These are phyloP conservation scores for Falco naumanni DNA, from an alignment of 2,797 vertebrate species.

Conservation along the genomic window DNA sequence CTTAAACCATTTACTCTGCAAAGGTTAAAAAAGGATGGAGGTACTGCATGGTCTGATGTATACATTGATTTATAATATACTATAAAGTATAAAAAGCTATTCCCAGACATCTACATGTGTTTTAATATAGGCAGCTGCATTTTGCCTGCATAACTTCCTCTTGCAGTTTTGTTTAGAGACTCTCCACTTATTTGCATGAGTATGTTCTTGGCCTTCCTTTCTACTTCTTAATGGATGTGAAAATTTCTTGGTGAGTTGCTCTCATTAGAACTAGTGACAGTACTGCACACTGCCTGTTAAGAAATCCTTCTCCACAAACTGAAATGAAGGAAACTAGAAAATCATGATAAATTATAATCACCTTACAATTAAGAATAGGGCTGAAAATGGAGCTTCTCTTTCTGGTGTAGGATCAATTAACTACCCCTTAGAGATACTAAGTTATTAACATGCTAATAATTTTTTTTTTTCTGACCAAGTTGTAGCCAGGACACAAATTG, in stretches of 20 bases:
- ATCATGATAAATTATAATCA: neutral
- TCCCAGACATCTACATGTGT: neutral
- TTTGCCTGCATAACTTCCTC: neutral
- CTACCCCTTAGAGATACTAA: neutral
- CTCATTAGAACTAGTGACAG: neutral
- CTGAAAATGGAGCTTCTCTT: neutral
- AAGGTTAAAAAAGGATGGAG: neutral
- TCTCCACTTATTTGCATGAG: neutral
- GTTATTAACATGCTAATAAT: conserved; percentile 43
- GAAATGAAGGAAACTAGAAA: neutral
- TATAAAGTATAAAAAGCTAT: neutral
- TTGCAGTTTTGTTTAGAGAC: neutral
- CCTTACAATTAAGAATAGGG: neutral
- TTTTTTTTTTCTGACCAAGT: neutral
- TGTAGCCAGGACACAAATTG: conserved; percentile 1
- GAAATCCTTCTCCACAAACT: neutral
- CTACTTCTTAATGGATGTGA: neutral
- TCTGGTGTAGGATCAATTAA: neutral
- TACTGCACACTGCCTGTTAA: neutral
- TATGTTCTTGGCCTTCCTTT: neutral
- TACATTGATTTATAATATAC: neutral
- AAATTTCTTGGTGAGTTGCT: neutral
- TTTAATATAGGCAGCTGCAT: neutral
- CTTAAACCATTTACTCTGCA: neutral
- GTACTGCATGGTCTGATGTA: neutral